A percentile compares a stretch with the other conserved stretches of the same genome.
Evolutionary conservation across 2,797 vertebrate genomes (phyloP).

Genomic region (Atherinosoma microstoma): DNA sequence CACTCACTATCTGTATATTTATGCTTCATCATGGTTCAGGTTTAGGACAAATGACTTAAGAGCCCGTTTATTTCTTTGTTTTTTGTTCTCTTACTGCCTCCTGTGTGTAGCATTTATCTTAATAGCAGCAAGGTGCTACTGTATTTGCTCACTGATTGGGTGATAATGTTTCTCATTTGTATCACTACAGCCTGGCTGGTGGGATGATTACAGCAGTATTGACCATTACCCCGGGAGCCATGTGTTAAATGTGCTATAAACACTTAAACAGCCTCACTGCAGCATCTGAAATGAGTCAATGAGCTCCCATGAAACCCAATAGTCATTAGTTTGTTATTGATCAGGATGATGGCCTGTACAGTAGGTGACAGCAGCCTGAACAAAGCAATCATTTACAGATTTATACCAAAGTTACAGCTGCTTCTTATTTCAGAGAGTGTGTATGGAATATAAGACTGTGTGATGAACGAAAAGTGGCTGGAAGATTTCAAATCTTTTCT

Average conservation of each 20-base stretch:
- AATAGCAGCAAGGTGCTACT: conserved; percentile 43
- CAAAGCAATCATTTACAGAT: conserved; percentile 19
- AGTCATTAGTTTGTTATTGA: conserved; percentile 67
- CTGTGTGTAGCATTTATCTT: conserved; percentile 40
- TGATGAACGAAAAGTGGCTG: neutral
- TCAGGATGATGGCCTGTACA: conserved; percentile 39
- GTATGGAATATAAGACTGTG: neutral
- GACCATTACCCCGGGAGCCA: conserved; percentile 53
- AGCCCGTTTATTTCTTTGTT: conserved; percentile 15
- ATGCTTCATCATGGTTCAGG: conserved; percentile 12
- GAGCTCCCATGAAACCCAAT: conserved; percentile 46
- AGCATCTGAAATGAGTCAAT: conserved; percentile 42
- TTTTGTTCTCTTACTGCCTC: neutral
- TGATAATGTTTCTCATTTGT: conserved; percentile 75
- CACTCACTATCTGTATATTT: conserved; percentile 16
- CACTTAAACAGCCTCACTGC: conserved; percentile 37
- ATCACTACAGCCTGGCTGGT: conserved; percentile 61
- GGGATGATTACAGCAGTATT: conserved; percentile 61
- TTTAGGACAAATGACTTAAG: conserved; percentile 19
- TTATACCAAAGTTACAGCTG: conserved; percentile 8
- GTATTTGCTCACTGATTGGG: conserved; percentile 57
- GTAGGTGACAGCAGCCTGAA: conserved; percentile 11
- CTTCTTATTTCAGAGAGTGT: conserved; percentile 4
- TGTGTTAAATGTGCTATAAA: conserved; percentile 61
- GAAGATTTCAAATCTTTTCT: conserved; percentile 1